Evolutionary conservation across 2,888 invertebrate species (phyloP).

Genomic region (Tetragnatha montana): DNA sequence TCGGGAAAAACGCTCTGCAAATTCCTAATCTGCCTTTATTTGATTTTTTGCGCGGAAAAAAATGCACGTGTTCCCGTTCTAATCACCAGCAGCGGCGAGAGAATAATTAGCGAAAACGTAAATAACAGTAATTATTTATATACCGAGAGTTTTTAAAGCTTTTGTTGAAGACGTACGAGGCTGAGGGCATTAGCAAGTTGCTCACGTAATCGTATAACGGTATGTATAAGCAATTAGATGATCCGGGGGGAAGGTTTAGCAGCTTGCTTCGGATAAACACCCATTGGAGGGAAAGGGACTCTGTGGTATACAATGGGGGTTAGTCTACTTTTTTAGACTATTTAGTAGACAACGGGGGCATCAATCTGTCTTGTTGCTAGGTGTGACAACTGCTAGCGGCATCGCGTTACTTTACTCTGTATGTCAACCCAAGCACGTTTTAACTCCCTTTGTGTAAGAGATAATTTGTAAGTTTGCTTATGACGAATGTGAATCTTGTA

Average conservation of each 20-base stretch:
- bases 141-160: slow-evolving; percentile 41
- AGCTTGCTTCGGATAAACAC: slow-evolving; percentile 22
- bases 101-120: slow-evolving; percentile 52
- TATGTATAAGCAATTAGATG: slow-evolving; percentile 48
- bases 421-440: no score
- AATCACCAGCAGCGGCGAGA: slow-evolving; percentile 13
- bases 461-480: no score
- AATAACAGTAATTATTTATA: slow-evolving; percentile 67
- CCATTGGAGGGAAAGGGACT: background rate
- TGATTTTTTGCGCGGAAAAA: slow-evolving; percentile 26
- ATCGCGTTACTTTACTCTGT: no score
- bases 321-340: background rate
- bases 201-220: slow-evolving; percentile 53
- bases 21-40: slow-evolving; percentile 40
- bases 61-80: slow-evolving; percentile 15
- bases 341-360: background rate
- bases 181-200: slow-evolving; percentile 31
- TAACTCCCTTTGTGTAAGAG: no score
- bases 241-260: slow-evolving; percentile 15
- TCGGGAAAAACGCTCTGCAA: slow-evolving; percentile 4
- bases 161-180: slow-evolving; percentile 22
- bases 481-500: no score
- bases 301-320: background rate
- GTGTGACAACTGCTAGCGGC: no score
- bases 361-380: background rate